Conservation (phyloP, 2,888 invertebrate species). For the Hirtodrosophila histrioides region DNA sequence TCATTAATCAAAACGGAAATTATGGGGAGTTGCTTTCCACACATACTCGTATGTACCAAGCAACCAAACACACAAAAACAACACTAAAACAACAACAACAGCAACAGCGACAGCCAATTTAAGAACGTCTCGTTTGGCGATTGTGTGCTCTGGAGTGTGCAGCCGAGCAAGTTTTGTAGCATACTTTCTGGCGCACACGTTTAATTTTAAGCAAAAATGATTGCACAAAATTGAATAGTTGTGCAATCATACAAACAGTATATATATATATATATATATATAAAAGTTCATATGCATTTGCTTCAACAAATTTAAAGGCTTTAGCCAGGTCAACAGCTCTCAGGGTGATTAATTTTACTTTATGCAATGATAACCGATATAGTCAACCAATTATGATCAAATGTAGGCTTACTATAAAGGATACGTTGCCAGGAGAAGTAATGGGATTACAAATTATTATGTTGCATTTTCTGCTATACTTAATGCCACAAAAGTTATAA, state of each 20-base stretch:
- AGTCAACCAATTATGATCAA: too few relatives aligned
- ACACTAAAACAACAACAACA: slow-evolving; percentile 17
- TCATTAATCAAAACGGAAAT: slow-evolving; percentile 81
- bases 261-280: too few relatives aligned
- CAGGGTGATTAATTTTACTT: too few relatives aligned
- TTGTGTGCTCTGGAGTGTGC: slow-evolving; percentile 23
- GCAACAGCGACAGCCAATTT: slow-evolving; percentile 22
- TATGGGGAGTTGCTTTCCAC: slow-evolving; percentile 57
- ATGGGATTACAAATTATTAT: too few relatives aligned
- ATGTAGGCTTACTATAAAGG: too few relatives aligned
- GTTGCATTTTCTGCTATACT: too few relatives aligned
- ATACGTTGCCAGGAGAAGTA: too few relatives aligned
- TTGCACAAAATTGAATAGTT: slow-evolving; percentile 8
- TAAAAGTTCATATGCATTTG: too few relatives aligned
- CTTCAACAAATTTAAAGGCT: too few relatives aligned
- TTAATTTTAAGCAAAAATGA: slow-evolving; percentile 13
- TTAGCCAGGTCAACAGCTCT: too few relatives aligned
- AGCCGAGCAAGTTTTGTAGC: slow-evolving; percentile 41
- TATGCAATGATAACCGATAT: too few relatives aligned
- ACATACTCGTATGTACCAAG: slow-evolving; percentile 31
- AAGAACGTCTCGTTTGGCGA: slow-evolving; percentile 13
- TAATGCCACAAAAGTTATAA: too few relatives aligned
- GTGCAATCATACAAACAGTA: background rate
- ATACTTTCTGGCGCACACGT: slow-evolving; percentile 38
- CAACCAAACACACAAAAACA: slow-evolving; percentile 33